Evolutionary conservation across 1,140 invertebrate genomes (phyloP), one percentile per base, ranked within the genome.

Genomic region (Bathynomus jamesi): DNA sequence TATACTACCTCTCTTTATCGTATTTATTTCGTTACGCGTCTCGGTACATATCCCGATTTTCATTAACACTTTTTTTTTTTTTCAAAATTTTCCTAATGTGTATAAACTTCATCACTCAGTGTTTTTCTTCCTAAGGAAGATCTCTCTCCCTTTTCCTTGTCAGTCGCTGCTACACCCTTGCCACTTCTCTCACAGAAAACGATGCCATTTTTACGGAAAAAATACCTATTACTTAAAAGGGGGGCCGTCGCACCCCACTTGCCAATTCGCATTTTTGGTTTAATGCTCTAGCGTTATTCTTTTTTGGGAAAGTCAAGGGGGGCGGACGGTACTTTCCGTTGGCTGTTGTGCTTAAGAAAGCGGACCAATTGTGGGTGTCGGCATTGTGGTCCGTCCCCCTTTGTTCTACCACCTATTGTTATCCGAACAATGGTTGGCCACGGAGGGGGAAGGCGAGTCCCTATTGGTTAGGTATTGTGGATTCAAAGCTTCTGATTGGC

Each of bases 401-500:
- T 75, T 75, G 73, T 75, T 75, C 66, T 71, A 69, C 64, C 27
- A 66, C 70, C 73, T 66, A 75, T 75, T 75, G 73, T 75, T 75
- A 75, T 75, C 73, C 60, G 69, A 69, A 71, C 73, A 75, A 75
- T 75, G 73, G 73, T 75, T 75, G 73, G 73, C 66, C 62, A 69
- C 65, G 65, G 73, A 61, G 73, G 69, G 73, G 66, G 65, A 65
- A 75, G 69, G 61, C 69, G 73, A 65, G 64, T 71, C 73, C 69
- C 73, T 64, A 75, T 75, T 75, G 73, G 73, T 75, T 69, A 66
- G 69, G 65, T 69, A 75, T 75, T 75, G 73, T 75, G 65, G 73
- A 69, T 66, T 66, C 65, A 65, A 65, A 69, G 65, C 65, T 69
- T 69, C 73, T 75, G 69, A 75, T 75, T 75, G 73, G 73, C 69